Base-by-base conservation (phyloP, 2,888 invertebrate genomes). In the Thymelicus lineola region DNA sequence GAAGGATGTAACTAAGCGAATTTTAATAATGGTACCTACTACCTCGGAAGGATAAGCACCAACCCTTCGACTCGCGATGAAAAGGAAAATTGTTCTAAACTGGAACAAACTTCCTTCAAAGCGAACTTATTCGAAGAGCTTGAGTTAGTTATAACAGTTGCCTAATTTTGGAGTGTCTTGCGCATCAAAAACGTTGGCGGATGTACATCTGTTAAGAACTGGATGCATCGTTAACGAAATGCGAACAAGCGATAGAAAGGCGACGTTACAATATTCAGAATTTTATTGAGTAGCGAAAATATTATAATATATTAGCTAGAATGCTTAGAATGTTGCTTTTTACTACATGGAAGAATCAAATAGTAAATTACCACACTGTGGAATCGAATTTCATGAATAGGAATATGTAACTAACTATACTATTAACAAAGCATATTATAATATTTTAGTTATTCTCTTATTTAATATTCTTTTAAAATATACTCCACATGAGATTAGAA, bases 131-230 rank as follows among this genome's bases (percentile, higher is more conserved):
- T 73, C 75, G 70, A 76, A 76, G 77, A 75, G 73, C 55, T 72
- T 72, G 74, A 78, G 74, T 79, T 77, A 75, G 78, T 79, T 78
- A 77, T 70, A 76, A 75, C 75, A 76, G 75, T 77, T 76, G 73
- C 75, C 76, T 77, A 79, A 79, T 78, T 77, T 74, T 67, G 57
- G 63, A 72, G 72, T 76, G 73, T 75, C 73, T 73, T 68, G 70
- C 63, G 63, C 72, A 72, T 72, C 70, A 61, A 65, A 69, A 69
- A 63, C 42, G 63, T 36, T 62, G 58, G 63, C 28, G 69, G 38
- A 58, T 58, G 65, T 20, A 62, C 57, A 63, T 38, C 20, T 62
- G n/a, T 10, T 55, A 36, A 20, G 36, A n/a, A 55, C 7, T n/a
- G 36, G 6, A 28, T 3, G 10, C 28, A 53, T n/a, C 1, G 20